Evolutionary conservation across 64 coral and sea anemone genomes (phyloP).

Genomic region (Montipora cactus): DNA sequence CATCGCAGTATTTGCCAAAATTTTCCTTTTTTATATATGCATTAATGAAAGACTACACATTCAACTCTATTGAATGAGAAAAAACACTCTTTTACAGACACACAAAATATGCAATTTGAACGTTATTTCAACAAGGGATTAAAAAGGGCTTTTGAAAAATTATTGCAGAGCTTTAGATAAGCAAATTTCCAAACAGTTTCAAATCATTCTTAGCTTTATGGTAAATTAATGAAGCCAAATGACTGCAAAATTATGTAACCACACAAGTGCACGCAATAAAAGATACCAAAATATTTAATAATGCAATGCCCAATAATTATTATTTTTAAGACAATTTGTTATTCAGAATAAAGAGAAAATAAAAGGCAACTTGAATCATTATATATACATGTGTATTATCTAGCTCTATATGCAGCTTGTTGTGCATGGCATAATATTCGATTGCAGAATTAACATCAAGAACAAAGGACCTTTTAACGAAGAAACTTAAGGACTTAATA

Average conservation of each 20-base stretch:
- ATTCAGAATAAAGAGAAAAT: neutral
- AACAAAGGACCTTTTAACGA: too few species aligned
- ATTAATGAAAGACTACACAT: neutral
- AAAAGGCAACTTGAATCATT: neutral
- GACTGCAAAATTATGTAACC: neutral
- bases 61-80: neutral
- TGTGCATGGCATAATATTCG: too few species aligned
- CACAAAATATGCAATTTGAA: neutral
- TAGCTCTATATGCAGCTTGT: too few species aligned
- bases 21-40: neutral
- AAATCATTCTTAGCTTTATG: conserved; percentile 25
- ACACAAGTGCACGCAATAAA: conserved; percentile 17
- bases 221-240: conserved; percentile 2
- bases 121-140: neutral
- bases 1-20: neutral
- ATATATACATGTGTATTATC: too few species aligned
- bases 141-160: neutral
- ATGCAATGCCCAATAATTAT: neutral
- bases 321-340: neutral
- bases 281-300: conserved; percentile 23
- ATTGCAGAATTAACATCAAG: too few species aligned
- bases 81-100: neutral
- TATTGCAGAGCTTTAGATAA: neutral
- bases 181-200: neutral
- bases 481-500: too few species aligned